Evolutionary conservation across 2,113 vertebrate species (phyloP).

Genomic region (Miniopterus natalensis): DNA sequence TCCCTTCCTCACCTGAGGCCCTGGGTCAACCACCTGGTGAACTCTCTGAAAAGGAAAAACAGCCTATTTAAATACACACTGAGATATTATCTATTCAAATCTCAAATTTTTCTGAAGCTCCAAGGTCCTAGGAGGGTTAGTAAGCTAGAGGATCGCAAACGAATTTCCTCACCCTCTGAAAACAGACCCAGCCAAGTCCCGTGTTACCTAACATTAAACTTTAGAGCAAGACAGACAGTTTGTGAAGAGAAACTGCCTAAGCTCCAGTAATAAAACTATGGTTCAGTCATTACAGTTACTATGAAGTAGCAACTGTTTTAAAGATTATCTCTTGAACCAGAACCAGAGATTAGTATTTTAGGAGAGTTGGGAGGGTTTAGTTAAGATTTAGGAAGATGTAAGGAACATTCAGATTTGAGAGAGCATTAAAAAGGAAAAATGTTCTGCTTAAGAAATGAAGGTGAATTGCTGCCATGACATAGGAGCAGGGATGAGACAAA

Average conservation of each 20-base stretch:
- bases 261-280: neutral
- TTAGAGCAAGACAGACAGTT: neutral
- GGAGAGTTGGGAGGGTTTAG: neutral
- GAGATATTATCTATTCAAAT: slow-evolving; percentile 3
- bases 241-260: slow-evolving; percentile 38
- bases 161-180: neutral
- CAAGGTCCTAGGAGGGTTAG: neutral
- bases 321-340: slow-evolving; percentile 34
- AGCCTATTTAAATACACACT: neutral
- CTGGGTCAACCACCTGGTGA: neutral
- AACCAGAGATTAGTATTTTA: neutral
- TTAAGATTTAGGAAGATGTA: slow-evolving; percentile 27
- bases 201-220: slow-evolving; percentile 10
- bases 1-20: neutral
- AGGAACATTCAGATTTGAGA: neutral
- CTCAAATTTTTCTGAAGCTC: neutral
- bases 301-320: slow-evolving; percentile 32
- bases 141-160: neutral
- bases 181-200: neutral
- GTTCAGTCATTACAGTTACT: neutral
- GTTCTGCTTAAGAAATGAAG: neutral
- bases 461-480: neutral
- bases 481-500: neutral
- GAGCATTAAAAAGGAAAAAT: slow-evolving; percentile 22
- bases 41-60: neutral